These are phyloP conservation scores for Philypnodon macrostomus DNA, from an alignment of 2,797 vertebrate species.

Conservation along the genomic window DNA sequence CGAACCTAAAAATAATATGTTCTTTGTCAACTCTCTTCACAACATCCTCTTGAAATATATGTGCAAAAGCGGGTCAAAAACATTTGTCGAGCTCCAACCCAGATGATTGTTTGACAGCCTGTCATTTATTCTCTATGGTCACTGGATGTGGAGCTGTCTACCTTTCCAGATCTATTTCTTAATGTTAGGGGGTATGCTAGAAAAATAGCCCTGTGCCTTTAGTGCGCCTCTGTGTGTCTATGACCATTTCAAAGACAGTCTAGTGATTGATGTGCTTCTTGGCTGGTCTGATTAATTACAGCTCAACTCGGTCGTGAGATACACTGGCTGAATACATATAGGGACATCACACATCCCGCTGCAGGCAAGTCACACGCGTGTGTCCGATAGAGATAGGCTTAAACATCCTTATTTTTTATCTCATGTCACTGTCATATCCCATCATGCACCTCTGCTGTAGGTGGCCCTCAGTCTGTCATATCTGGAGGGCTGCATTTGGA, in stretches of 20 bases:
- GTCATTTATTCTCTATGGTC: constrained; percentile 29
- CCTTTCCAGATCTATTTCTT: constrained; percentile 42
- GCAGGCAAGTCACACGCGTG: background rate
- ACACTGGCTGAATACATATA: constrained; percentile 41
- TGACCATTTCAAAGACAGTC: constrained; percentile 35
- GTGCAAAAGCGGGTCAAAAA: constrained; percentile 3
- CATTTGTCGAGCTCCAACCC: constrained; percentile 4
- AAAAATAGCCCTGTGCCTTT: background rate
- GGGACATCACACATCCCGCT: constrained; percentile 18
- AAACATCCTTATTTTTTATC: background rate
- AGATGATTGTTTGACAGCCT: constrained; percentile 30
- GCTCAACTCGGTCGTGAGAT: constrained; percentile 34
- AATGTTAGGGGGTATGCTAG: constrained; percentile 27
- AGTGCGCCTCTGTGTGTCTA: constrained; percentile 16
- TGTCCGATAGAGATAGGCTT: background rate
- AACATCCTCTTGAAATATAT: background rate
- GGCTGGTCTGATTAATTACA: constrained; percentile 65
- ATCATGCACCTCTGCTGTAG: background rate
- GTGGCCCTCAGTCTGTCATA: background rate
- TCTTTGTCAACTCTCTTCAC: background rate
- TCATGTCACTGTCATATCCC: background rate
- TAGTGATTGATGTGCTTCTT: constrained; percentile 63
- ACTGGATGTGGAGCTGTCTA: constrained; percentile 21
- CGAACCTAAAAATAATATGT: background rate
- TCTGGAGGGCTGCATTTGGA: too few species aligned